A percentile compares a stretch with the other conserved stretches of the same genome.
Conservation (phyloP, 2,888 invertebrate genomes). For the Temnothorax unifasciatus region DNA sequence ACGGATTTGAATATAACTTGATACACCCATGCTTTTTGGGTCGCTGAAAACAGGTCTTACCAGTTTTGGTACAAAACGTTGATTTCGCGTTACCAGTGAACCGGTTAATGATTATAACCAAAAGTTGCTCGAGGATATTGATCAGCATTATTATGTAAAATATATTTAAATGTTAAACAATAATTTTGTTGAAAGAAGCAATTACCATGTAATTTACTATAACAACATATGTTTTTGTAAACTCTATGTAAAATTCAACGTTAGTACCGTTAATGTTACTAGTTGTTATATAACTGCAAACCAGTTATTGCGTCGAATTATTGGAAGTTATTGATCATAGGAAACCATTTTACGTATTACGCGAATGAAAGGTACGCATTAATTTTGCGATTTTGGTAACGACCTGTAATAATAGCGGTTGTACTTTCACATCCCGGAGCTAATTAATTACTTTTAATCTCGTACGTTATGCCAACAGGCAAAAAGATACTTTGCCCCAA, state of each 20-base stretch:
- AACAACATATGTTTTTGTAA: slow-evolving; percentile 3
- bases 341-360: background rate
- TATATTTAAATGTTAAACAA: background rate
- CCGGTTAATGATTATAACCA: background rate
- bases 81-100: too few relatives aligned
- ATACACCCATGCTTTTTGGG: too few relatives aligned
- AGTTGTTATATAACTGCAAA: slow-evolving; percentile 64
- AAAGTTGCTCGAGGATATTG: background rate
- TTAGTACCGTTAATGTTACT: slow-evolving; percentile 61
- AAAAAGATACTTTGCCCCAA: slow-evolving; percentile 2
- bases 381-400: slow-evolving; percentile 41
- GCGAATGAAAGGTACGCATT: slow-evolving; percentile 41
- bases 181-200: background rate
- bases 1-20: too few relatives aligned
- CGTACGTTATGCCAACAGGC: background rate
- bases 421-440: background rate
- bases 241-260: slow-evolving; percentile 29
- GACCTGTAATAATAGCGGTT: slow-evolving; percentile 7
- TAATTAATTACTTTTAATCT: slow-evolving; percentile 44
- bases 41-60: too few relatives aligned
- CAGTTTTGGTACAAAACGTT: too few relatives aligned
- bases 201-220: slow-evolving; percentile 4
- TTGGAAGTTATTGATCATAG: slow-evolving; percentile 21
- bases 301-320: slow-evolving; percentile 70
- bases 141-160: background rate